Evolutionary conservation across 2,797 vertebrate species (phyloP).

Genomic region (Cirrhinus mrigala): DNA sequence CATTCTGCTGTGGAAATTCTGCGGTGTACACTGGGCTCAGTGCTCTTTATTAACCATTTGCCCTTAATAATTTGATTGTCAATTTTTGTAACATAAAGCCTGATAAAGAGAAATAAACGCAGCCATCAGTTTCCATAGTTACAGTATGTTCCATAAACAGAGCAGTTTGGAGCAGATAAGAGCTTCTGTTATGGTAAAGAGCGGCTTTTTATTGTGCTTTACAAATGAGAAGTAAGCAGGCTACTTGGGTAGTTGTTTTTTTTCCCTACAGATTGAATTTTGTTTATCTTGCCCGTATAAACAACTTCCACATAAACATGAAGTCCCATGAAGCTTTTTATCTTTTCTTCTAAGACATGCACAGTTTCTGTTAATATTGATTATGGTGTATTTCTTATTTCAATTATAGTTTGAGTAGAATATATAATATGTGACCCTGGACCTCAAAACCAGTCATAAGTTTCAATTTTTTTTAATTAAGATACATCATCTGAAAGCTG

Average conservation of each 20-base stretch:
- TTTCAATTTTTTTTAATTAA: too few species aligned
- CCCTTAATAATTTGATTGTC: constrained; percentile 25
- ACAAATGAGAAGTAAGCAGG: neutral
- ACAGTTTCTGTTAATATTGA: neutral
- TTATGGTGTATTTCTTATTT: neutral
- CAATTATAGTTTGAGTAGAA: neutral
- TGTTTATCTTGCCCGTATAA: neutral
- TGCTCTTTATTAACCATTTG: constrained; percentile 44
- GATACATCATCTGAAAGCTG: too few species aligned
- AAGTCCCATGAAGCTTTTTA: neutral
- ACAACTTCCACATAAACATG: neutral
- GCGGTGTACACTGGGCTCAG: constrained; percentile 50
- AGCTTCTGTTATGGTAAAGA: constrained; percentile 12
- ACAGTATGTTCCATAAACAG: constrained; percentile 4
- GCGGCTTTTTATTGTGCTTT: neutral
- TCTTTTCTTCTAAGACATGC: neutral
- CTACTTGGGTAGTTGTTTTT: neutral
- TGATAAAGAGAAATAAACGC: constrained; percentile 1
- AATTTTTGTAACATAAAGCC: constrained; percentile 18
- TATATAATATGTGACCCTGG: neutral
- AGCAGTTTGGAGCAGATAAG: constrained; percentile 11
- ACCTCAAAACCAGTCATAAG: too few species aligned
- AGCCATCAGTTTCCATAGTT: constrained; percentile 30
- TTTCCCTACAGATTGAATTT: neutral
- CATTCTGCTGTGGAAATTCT: constrained; percentile 68